Percentiles rank a stretch among this genome's conserved stretches.
Conservation (phyloP, 2,113 vertebrate species). For the Nansenia antarctica region DNA sequence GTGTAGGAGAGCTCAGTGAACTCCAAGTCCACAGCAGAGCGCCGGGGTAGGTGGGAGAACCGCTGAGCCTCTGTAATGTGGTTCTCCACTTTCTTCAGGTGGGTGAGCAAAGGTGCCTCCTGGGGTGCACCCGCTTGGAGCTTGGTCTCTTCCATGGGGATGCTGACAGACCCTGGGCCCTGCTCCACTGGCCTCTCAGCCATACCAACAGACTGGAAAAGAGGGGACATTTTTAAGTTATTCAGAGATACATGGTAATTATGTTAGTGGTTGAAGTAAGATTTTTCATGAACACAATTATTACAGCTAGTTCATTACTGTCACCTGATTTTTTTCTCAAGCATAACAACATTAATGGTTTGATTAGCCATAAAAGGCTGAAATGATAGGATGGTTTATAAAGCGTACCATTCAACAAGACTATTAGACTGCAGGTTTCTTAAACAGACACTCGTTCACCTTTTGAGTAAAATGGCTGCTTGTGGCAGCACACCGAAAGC, state of each 20-base stretch:
- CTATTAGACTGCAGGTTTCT: too few species aligned
- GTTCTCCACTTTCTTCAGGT: slow-evolving; percentile 99
- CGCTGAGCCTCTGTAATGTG: slow-evolving; percentile 97
- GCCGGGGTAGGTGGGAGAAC: slow-evolving; percentile 94
- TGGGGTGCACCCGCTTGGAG: slow-evolving; percentile 67
- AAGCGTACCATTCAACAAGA: too few species aligned
- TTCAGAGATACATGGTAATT: not conserved
- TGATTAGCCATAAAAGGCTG: too few species aligned
- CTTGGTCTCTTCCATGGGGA: slow-evolving; percentile 90
- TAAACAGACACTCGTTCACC: too few species aligned
- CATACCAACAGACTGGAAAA: slow-evolving; percentile 75
- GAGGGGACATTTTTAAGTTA: slow-evolving; percentile 19
- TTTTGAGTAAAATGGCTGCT: not conserved
- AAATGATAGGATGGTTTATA: too few species aligned
- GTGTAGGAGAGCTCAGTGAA: slow-evolving; percentile 95
- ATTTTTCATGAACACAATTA: not conserved
- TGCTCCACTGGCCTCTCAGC: slow-evolving; percentile 81
- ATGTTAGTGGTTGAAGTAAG: not conserved
- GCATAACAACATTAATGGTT: too few species aligned
- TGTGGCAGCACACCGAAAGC: too few species aligned
- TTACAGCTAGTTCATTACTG: not conserved
- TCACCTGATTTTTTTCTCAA: too few species aligned
- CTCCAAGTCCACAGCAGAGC: slow-evolving; percentile 92
- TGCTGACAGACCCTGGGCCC: slow-evolving; percentile 76
- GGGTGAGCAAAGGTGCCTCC: slow-evolving; percentile 88